Conservation (phyloP, 2,113 vertebrate genomes). For the Terrapene triunguis region DNA sequence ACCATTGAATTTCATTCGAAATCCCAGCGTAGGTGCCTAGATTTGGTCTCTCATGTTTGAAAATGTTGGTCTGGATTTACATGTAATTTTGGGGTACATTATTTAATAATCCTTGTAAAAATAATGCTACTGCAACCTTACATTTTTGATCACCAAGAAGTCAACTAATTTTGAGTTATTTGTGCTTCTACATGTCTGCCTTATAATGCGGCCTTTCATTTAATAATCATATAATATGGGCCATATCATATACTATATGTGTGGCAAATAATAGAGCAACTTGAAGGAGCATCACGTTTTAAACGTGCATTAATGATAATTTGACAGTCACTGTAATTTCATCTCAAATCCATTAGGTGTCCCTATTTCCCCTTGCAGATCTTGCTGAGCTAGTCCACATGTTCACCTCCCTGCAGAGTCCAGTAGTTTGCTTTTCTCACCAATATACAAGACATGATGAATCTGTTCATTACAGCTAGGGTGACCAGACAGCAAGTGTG, state of each 20-base stretch:
- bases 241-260: background rate
- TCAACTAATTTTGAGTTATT: background rate
- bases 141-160: background rate
- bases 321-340: background rate
- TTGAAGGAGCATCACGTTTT: background rate
- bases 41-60: background rate
- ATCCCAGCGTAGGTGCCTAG: background rate
- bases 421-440: too few relatives aligned
- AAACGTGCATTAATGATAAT: background rate
- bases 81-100: background rate
- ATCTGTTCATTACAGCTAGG: background rate
- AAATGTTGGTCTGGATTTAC: background rate
- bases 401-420: background rate
- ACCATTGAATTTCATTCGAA: background rate
- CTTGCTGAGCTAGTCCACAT: background rate
- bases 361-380: background rate
- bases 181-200: background rate
- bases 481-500: too few relatives aligned
- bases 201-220: background rate
- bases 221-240: background rate
- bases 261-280: background rate
- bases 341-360: background rate
- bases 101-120: background rate
- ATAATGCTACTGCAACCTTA: background rate
- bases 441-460: background rate